These are phyloP conservation scores for Bothrops jararaca DNA, from an alignment of 2,113 vertebrate species.

Conservation along the genomic window DNA sequence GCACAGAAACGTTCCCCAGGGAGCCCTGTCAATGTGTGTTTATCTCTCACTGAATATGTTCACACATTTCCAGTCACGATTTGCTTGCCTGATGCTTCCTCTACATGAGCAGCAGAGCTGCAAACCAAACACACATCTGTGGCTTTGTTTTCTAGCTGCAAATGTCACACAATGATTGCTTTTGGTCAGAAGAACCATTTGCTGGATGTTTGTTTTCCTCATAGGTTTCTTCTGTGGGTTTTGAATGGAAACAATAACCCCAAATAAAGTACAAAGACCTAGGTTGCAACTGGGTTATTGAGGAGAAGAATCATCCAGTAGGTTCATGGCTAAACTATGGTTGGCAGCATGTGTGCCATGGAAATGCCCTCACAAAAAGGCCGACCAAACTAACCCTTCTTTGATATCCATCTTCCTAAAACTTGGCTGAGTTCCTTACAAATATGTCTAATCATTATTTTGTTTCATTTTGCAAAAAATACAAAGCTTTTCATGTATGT, in stretches of 20 bases:
- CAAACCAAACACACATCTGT: not conserved
- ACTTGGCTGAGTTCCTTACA: not conserved
- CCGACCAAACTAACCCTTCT: not conserved
- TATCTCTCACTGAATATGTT: not conserved
- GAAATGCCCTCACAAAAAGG: not conserved
- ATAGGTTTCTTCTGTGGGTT: not conserved
- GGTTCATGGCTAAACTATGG: not conserved
- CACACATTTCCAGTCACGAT: not conserved
- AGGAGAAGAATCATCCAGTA: not conserved
- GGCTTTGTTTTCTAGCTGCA: not conserved
- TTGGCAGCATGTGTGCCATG: not conserved
- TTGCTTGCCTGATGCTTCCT: not conserved
- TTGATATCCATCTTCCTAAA: not conserved
- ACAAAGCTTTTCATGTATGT: not conserved
- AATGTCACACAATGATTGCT: not conserved
- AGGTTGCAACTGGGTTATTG: not conserved
- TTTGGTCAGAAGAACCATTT: not conserved
- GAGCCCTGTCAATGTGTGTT: not conserved
- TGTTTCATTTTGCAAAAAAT: not conserved
- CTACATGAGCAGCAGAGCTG: not conserved
- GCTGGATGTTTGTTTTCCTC: not conserved
- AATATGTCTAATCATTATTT: not conserved
- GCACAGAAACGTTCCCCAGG: not conserved
- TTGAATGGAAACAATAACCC: not conserved
- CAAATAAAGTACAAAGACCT: not conserved